phyloP scores from a whole-genome alignment of 1,140 invertebrate genomes.

The Zaprionus nigranus region DNA sequence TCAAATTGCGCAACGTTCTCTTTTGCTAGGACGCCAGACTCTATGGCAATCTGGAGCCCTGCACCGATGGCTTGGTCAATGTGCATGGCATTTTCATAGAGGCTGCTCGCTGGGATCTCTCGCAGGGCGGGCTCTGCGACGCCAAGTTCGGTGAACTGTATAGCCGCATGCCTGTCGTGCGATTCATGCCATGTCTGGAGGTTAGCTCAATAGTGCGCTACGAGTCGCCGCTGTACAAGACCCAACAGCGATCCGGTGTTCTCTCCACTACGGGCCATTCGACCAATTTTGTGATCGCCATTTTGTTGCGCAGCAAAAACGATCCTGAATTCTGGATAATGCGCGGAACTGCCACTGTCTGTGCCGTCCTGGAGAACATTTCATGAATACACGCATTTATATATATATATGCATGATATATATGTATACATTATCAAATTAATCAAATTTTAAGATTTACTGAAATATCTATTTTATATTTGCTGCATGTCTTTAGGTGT shows the following conservation, averaged over 20 bases:
- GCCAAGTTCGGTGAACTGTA: slow-evolving; percentile 90
- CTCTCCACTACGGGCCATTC: slow-evolving; percentile 95
- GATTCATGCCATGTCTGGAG: slow-evolving; percentile 87
- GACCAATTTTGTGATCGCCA: slow-evolving; percentile 94
- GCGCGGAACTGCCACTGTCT: slow-evolving; percentile 92
- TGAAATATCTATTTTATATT: slow-evolving; percentile 17
- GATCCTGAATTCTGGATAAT: slow-evolving; percentile 92
- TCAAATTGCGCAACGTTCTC: too few species aligned
- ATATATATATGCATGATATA: neutral
- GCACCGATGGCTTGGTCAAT: slow-evolving; percentile 90
- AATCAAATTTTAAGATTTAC: neutral
- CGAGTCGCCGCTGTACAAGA: slow-evolving; percentile 93
- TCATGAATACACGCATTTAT: slow-evolving; percentile 37
- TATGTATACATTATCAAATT: neutral
- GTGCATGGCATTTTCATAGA: slow-evolving; percentile 95
- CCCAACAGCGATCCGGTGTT: slow-evolving; percentile 91
- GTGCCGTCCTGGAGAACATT: slow-evolving; percentile 88
- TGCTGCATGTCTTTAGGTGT: slow-evolving; percentile 40
- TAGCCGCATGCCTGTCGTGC: slow-evolving; percentile 90
- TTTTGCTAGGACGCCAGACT: slow-evolving; percentile 61
- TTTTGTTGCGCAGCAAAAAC: slow-evolving; percentile 88
- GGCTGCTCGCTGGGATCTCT: slow-evolving; percentile 92
- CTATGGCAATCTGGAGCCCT: slow-evolving; percentile 86
- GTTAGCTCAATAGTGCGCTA: slow-evolving; percentile 86
- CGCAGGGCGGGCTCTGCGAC: slow-evolving; percentile 88